Evolutionary conservation across 1,140 invertebrate species (phyloP).

Genomic region (Stegodyphus dumicola): DNA sequence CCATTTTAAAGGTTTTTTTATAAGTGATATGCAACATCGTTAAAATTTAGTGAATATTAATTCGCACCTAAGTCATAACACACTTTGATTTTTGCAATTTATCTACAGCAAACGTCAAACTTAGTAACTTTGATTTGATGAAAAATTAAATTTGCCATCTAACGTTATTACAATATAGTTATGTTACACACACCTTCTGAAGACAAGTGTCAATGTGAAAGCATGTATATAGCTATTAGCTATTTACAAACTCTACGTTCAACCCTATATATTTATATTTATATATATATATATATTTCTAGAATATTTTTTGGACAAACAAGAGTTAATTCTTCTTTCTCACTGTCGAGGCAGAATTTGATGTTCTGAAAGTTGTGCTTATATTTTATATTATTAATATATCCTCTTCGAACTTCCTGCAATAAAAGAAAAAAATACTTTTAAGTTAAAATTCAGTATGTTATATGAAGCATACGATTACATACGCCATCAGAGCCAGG

Average conservation of each 20-base stretch:
- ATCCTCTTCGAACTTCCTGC: slow-evolving; percentile 38
- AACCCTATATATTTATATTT: slow-evolving; percentile 60
- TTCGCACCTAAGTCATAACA: slow-evolving; percentile 30
- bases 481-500: too few relatives aligned
- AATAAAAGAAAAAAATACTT: slow-evolving; percentile 11
- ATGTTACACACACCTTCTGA: slow-evolving; percentile 52
- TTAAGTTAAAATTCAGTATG: too few relatives aligned
- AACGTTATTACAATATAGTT: slow-evolving; percentile 31
- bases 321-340: slow-evolving; percentile 42
- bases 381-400: slow-evolving; percentile 19
- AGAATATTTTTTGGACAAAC: slow-evolving; percentile 53
- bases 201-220: slow-evolving; percentile 60
- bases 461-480: too few relatives aligned
- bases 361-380: slow-evolving; percentile 58
- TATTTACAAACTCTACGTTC: slow-evolving; percentile 61
- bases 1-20: slow-evolving; percentile 26
- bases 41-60: slow-evolving; percentile 45
- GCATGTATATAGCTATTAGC: slow-evolving; percentile 60
- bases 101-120: slow-evolving; percentile 54
- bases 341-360: slow-evolving; percentile 50
- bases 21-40: slow-evolving; percentile 56
- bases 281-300: slow-evolving; percentile 43
- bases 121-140: slow-evolving; percentile 22
- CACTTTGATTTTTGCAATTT: slow-evolving; percentile 56
- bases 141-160: neutral